Evolutionary conservation across 2,113 vertebrate genomes (phyloP), one percentile per base, ranked within the genome.

Genomic region (Ictalurus punctatus): DNA sequence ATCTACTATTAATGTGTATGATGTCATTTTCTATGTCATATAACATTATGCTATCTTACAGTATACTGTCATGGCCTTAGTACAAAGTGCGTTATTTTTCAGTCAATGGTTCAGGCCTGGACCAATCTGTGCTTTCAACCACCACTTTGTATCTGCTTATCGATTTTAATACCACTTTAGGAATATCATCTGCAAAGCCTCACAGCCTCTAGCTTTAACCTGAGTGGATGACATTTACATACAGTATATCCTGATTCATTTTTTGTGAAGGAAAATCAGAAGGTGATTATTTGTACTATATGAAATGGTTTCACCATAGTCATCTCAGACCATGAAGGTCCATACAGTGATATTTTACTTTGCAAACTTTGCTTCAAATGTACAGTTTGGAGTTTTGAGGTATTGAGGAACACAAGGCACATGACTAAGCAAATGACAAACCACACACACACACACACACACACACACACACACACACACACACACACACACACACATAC

Each of bases 361-460:
- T 82, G 10, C 27, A 52, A 16, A 52, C 63, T 37, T 69, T 69
- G 2, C n/a, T 67, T 52, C 23, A 37, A 40, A 25, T 86, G n/a
- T 56, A 78, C 12, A 25, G 58, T 69, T 2, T 7, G n/a, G 61
- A 14, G n/a, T 30, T 54, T 69, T 52, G 37, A 56, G 78, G 19
- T 65, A 82, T 81, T 81, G 76, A 71, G 61, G 73, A 69, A 71
- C 52, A 21, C 44, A 48, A 48, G 44, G 44, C 6, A 48, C 74
- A 54, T 81, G 86, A 81, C 86, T 81, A 79, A 87, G 61, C 79
- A 87, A 71, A 81, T 52, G 52, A 40, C 65, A 82, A 71, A n/a
- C 79, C 54, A 34, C 58, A 19, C 44, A 78, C 40, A 44, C 1
- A 2, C 73, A 76, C 16, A 56, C 12, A 13, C 54, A 56, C 48